phyloP scores from a whole-genome alignment of 2,888 invertebrate genomes.

The Cremastinae sp. region DNA sequence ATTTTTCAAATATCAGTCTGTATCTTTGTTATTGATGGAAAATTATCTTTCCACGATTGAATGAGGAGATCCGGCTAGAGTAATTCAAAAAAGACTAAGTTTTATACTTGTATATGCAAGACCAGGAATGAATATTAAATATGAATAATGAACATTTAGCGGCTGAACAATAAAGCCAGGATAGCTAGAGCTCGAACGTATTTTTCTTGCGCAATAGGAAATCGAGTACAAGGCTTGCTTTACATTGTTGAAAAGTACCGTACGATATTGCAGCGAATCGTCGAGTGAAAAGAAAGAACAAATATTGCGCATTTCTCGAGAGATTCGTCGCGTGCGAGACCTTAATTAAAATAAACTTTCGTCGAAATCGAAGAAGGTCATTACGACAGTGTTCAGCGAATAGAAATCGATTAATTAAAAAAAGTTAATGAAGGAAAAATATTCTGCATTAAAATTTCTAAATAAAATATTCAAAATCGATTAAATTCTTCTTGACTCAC shows the following conservation, averaged over 20 bases:
- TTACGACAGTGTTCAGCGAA: neutral
- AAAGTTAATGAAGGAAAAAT: neutral
- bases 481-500: neutral
- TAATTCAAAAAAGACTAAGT: slow-evolving; percentile 15
- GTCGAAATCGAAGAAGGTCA: neutral
- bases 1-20: neutral
- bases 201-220: slow-evolving; percentile 51
- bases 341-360: slow-evolving; percentile 12
- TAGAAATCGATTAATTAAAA: neutral
- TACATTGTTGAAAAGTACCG: slow-evolving; percentile 36
- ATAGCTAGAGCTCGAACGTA: slow-evolving; percentile 20
- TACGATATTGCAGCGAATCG: slow-evolving; percentile 16
- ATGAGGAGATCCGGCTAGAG: slow-evolving; percentile 38
- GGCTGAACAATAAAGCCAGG: slow-evolving; percentile 30
- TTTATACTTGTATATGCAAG: slow-evolving; percentile 3
- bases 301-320: slow-evolving; percentile 41
- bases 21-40: neutral
- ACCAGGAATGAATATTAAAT: slow-evolving; percentile 41
- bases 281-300: slow-evolving; percentile 10
- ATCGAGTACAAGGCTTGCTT: slow-evolving; percentile 58
- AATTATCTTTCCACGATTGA: slow-evolving; percentile 19
- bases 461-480: neutral
- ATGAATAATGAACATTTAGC: slow-evolving; percentile 38
- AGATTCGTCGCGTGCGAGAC: slow-evolving; percentile 38
- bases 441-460: neutral